phyloP scores from a whole-genome alignment of 2,888 invertebrate species.

The Ephialtes manifestator region DNA sequence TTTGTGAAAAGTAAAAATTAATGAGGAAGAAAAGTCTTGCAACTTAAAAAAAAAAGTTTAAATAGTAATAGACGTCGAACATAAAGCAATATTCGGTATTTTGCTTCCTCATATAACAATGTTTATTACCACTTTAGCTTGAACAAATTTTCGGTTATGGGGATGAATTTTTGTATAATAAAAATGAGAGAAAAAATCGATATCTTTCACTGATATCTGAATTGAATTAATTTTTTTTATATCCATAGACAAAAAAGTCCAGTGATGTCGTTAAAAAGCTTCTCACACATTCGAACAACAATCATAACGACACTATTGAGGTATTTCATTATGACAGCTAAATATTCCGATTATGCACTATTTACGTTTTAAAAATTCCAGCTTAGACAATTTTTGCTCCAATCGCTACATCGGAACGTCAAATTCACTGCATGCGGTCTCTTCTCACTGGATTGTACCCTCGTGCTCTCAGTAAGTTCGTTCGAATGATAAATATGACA shows the following conservation, averaged over 20 bases:
- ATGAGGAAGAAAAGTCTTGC: too few relatives aligned
- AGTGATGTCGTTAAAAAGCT: conserved; percentile 45
- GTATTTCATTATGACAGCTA: conserved; percentile 15
- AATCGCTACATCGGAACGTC: conserved; percentile 51
- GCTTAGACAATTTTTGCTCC: conserved; percentile 58
- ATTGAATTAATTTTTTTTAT: neutral
- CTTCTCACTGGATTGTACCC: conserved; percentile 51
- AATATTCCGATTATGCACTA: neutral
- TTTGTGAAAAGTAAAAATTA: too few relatives aligned
- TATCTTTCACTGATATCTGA: neutral
- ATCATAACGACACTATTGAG: conserved; percentile 43
- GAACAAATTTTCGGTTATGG: too few relatives aligned
- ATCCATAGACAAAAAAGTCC: conserved; percentile 50
- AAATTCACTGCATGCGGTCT: conserved; percentile 56
- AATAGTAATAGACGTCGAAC: too few relatives aligned
- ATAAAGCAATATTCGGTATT: too few relatives aligned
- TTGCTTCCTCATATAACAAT: too few relatives aligned
- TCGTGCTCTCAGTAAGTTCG: conserved; percentile 54
- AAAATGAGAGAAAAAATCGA: too few relatives aligned
- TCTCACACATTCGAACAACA: conserved; percentile 39
- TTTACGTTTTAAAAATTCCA: neutral
- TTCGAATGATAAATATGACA: neutral
- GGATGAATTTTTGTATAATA: too few relatives aligned
- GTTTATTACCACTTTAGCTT: too few relatives aligned
- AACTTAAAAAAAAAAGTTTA: too few relatives aligned